Evolutionary conservation across 2,113 vertebrate species (phyloP), one percentile per base, ranked within the genome.

Genomic region (Nibea coibor): DNA sequence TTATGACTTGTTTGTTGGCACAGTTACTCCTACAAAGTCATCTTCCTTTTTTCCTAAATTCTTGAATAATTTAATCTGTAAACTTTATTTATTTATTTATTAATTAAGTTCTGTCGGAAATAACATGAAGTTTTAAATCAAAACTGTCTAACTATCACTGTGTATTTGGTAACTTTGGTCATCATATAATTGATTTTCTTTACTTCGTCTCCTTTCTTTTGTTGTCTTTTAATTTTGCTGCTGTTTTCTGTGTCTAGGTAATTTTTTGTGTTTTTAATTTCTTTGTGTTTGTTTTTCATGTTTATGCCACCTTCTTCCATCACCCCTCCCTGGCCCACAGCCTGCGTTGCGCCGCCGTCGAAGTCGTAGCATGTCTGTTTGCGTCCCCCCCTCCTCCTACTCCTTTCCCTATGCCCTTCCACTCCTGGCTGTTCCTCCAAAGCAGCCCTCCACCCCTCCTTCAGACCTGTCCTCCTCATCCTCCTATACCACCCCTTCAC

Each of bases 361-460:
- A 95, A 96, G 95, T 95, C 96, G 96, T 99, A 99, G 98, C 98
- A 99, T 99, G 97, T 99, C 96, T 75, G 93, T 99, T 95, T 98
- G 97, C 94, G 95, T 97, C 68, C 96, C 97, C 91, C 95, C 96
- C 93, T 96, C 96, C 93, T 95, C 96, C 90, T 93, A 93, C 85
- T 96, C 96, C 95, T 95, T 96, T 92, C 93, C 95, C 92, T 91
- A 93, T 86, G 86, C 94, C 91, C 94, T 87, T 94, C 19, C 71
- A 0, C 64, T 85, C 78, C 75, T 91, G 89, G 94, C 94, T 87
- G 83, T 91, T 66, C 89, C 81, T 89, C 92, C 90, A 74, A 93
- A 92, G 91, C 94, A 93, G 94, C 94, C 96, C 88, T 95, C 95
- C 94, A 96, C 96, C 93, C 95, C 96, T 95, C 96, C 97, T 94